Percentiles rank a stretch among this genome's conserved stretches.
These are phyloP conservation scores for Callinectes sapidus DNA, from an alignment of 2,888 invertebrate genomes.

Conservation along the genomic window DNA sequence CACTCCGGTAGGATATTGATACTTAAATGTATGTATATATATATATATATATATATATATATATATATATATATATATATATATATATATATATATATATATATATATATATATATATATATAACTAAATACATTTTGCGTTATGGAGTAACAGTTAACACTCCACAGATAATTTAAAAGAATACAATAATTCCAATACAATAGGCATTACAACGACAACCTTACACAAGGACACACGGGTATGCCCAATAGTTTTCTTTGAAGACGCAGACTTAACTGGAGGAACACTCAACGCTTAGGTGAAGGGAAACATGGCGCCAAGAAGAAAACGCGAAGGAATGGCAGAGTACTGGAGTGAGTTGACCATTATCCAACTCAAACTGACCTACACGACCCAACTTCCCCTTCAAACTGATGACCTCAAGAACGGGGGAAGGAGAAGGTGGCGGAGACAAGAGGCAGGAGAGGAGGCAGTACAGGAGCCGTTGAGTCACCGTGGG, in stretches of 20 bases:
- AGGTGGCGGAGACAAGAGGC: background rate
- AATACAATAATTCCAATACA: background rate
- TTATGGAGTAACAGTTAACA: too few species aligned
- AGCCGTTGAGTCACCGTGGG: background rate
- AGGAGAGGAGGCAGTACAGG: background rate
- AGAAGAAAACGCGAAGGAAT: background rate
- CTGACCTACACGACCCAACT: slow-evolving; percentile 7
- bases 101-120: too few species aligned
- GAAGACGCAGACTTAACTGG: background rate
- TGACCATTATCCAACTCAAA: slow-evolving; percentile 25
- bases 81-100: too few species aligned
- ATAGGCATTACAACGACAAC: background rate
- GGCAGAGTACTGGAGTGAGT: background rate
- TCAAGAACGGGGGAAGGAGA: background rate
- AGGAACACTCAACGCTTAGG: background rate
- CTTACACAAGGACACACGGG: background rate
- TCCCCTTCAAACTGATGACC: background rate
- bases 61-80: too few species aligned
- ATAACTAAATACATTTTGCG: too few species aligned
- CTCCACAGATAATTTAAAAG: background rate
- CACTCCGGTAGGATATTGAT: background rate
- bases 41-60: too few species aligned
- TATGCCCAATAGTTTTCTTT: background rate
- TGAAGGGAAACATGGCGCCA: background rate
- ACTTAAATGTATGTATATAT: background rate